Evolutionary conservation across 2,113 vertebrate genomes (phyloP), one percentile per base, ranked within the genome.

Genomic region (Heterotis niloticus): DNA sequence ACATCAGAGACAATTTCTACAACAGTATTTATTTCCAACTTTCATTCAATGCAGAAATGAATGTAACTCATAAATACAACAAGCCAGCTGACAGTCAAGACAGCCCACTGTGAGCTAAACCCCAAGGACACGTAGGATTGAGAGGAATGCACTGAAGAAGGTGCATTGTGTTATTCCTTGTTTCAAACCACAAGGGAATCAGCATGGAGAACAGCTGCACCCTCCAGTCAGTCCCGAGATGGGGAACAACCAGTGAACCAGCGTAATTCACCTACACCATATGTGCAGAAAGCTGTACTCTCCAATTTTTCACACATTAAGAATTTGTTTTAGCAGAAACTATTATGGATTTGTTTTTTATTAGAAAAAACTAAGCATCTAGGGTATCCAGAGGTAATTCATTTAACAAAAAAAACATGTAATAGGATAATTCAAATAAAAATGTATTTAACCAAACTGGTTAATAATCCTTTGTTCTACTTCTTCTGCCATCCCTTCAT

Each of bases 391-490:
- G 28, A 44, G 51, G 17, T 7, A 44, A 72, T n/a, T 72, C 44
- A n/a, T 72, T 54, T 54, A 54, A n/a, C 54, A 3, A 23, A 4
- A 72, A 54, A 56, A 12, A 44, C 24, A 20, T 23, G 44, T 18
- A 1, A n/a, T n/a, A 56, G 18, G 70, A 54, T 72, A 72, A 72
- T 72, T 72, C 23, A n/a, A 72, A 23, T 72, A 52, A 54, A 3
- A 17, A 18, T 56, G n/a, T 5, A 24, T 5, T n/a, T 72, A 72
- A 11, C 54, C 54, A 52, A 44, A 56, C 13, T 24, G n/a, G 7
- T 44, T 44, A 44, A 7, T 44, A 2, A 2, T 44, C 3, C 7
- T 4, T 44, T 44, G 3, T 44, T 4, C 34, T 44, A 4, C 34
- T 7, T 44, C 34, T 44, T 44, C n/a, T n/a, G n/a, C n/a, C n/a